Base-by-base conservation (phyloP, 1,140 invertebrate species). In the Elymnias hypermnestra region DNA sequence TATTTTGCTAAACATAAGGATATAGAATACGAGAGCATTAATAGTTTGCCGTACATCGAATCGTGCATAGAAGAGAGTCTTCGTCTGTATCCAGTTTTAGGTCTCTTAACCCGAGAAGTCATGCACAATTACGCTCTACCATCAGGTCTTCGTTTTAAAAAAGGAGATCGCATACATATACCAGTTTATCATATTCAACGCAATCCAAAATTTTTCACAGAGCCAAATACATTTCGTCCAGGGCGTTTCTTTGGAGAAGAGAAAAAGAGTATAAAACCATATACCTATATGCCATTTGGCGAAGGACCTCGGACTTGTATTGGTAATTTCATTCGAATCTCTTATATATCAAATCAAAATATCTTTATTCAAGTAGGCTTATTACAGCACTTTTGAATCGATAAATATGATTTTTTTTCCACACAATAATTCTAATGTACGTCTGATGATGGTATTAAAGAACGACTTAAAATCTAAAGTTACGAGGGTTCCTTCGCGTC, bases 161-260 rank as follows among this genome's bases (percentile, higher is more conserved):
- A 57, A 38, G 63, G 53, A 3, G 8, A 47, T 8, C 53, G 56
- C 1, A 37, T 66, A 2, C 63, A 66, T 21, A 58, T 65, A 31
- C 63, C 63, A 6, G 46, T 62, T 6, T 51, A 53, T 17, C 37
- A 52, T 6, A 10, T 58, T 0, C 63, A 65, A 19, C 28, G 26
- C 2, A 17, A 62, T 37, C 53, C 58, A 8, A 21, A 52, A 1
- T 31, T 53, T 18, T 67, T 63, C 10, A 37, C 52, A 8, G 39
- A 67, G 5, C 63, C 63, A n/a, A 40, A 56, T 2, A 18, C 17
- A 4, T 67, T 46, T 13, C 35, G 37, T 0, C 63, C 63, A 5
- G 57, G 56, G 37, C 52, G 63, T 17, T 63, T 63, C 29, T 39
- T 58, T 5, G 53, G 48, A 1, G 38, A 52, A n/a, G 53, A 56